Base-by-base conservation (phyloP, 2,113 vertebrate species). In the Salvelinus sp. region DNA sequence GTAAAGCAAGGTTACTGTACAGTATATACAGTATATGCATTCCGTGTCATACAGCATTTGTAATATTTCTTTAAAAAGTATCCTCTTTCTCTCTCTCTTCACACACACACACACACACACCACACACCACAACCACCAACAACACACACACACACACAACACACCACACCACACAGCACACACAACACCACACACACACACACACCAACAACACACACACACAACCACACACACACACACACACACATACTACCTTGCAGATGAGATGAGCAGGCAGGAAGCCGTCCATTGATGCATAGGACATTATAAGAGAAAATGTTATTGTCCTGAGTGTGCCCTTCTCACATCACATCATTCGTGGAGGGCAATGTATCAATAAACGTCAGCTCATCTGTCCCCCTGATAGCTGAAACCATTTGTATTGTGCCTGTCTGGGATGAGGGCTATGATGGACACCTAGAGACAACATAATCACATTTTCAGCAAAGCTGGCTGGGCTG, bases 181-280 rank as follows among this genome's bases (percentile, higher is more conserved):
- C 63, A 63, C 70, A 16, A 28, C 2, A 69, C 54, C 62, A 76
- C 33, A 76, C 22, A 76, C 18, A 48, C 50, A 13, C 71, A 62
- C 30, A 70, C 48, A 58, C 27, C n/a, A n/a, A 70, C 27, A 77
- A 54, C 58, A 78, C 58, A n/a, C 57, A 69, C n/a, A 54, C 7
- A 50, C 75, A 23, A n/a, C n/a, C 58, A 77, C 69, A 78, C 69
- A 66, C 62, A 14, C 16, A 77, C 30, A 77, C 69, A 67, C 38
- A 14, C 16, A 62, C 67, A 76, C 4, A 54, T 50, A 76, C 12
- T 16, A 44, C n/a, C 22, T 48, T 25, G 7, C 33, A 63, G 50
- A 57, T 57, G 70, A 44, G 38, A 54, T 62, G 20, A 62, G 28
- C 44, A 48, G 69, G 16, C 38, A 23, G n/a, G 28, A 70, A 27